Conservation (phyloP, 2,797 vertebrate genomes). For the Calcarius lapponicus region DNA sequence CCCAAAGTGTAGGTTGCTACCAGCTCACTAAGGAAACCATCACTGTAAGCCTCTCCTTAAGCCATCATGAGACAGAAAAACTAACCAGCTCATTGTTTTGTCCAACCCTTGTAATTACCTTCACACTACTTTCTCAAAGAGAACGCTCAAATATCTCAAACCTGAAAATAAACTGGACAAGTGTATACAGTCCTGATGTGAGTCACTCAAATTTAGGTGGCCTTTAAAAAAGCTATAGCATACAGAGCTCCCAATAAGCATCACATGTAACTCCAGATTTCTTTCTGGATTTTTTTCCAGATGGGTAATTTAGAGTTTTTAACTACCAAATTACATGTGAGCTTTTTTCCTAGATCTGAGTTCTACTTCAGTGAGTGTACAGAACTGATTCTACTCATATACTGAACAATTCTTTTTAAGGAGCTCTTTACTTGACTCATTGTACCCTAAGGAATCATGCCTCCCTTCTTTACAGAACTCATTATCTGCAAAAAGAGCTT, state of each 20-base stretch:
- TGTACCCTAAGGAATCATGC: background rate
- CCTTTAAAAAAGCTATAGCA: background rate
- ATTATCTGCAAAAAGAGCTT: background rate
- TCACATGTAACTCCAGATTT: background rate
- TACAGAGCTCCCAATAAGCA: background rate
- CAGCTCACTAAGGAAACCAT: background rate
- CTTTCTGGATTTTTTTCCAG: background rate
- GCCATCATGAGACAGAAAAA: background rate
- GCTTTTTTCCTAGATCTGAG: fast-evolving
- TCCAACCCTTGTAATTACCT: background rate
- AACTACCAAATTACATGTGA: background rate
- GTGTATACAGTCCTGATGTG: background rate
- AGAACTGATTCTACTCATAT: background rate
- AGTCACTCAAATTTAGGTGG: background rate
- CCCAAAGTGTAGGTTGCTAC: background rate
- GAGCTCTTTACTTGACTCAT: background rate
- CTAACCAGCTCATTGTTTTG: background rate
- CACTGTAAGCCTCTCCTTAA: background rate
- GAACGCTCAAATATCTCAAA: background rate
- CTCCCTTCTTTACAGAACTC: background rate
- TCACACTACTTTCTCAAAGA: background rate
- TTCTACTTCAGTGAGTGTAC: background rate
- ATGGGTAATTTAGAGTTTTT: background rate
- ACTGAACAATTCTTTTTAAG: background rate
- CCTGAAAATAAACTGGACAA: background rate